Evolutionary conservation across 2,113 vertebrate genomes (phyloP), one percentile per base, ranked within the genome.

Genomic region (Rhombomys opimus): DNA sequence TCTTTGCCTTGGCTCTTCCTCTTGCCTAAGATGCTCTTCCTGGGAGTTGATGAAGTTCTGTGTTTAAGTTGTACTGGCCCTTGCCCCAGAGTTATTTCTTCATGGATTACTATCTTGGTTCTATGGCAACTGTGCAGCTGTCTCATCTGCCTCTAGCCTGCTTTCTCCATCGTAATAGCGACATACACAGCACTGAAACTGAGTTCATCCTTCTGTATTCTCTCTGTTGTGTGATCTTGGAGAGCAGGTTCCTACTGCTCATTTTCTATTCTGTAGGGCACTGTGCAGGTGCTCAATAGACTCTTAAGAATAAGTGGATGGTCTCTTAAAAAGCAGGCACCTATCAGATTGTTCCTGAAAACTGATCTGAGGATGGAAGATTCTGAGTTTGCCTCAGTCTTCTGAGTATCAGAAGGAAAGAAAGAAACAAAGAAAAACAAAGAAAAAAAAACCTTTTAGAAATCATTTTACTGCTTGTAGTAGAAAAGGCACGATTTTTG

Each of bases 401-500:
- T 90, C 14, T 92, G 84, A 91, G 12, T 50, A 50, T 32, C 15
- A 32, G 75, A 88, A 93, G 18, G 20, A 15, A 70, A 54, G 30
- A 84, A 25, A 10, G 15, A 57, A 59, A 41, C 10, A 30, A 75
- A 77, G 25, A 41, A 84, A 35, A 14, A 46, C 41, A 32, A 30
- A 17, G 17, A 13, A 30, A 68, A 63, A 6, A 84, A 61, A 11
- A 72, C 12, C 14, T 68, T 35, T 87, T 54, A 67, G 86, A 93
- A 65, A 78, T 5, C 30, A 78, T 89, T 89, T 95, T 93, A 61
- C 54, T 38, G 23, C 22, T 95, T 94, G 7, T 3, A 87, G 7
- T 85, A 95, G 54, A 76, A 92, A 91, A 86, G 86, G 18, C 41
- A 87, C 85, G 93, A 89, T 97, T 75, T 63, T 70, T n/a, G 89